Evolutionary conservation across 2,797 vertebrate genomes (phyloP).

Genomic region (Peromyscus attwateri): DNA sequence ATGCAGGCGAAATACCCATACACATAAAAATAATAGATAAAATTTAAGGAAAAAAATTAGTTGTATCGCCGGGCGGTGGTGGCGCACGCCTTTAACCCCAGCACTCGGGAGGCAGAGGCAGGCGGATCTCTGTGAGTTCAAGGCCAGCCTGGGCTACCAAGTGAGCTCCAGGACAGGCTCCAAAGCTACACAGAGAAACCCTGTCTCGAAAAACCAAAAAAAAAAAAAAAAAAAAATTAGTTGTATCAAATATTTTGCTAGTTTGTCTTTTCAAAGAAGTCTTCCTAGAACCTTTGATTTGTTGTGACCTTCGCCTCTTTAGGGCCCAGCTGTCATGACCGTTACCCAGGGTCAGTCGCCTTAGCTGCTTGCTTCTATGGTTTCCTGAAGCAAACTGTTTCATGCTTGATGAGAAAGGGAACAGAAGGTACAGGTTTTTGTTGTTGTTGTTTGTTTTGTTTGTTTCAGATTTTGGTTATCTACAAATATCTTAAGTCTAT

Average conservation of each 20-base stretch:
- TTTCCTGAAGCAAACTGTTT: neutral
- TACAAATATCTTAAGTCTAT: neutral
- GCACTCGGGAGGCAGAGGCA: no score
- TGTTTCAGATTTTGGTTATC: neutral
- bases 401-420: neutral
- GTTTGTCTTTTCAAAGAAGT: constrained; percentile 4
- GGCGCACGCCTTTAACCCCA: no score
- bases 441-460: neutral
- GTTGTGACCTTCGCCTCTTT: neutral
- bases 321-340: neutral
- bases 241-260: constrained; percentile 21
- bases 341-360: neutral
- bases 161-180: no score
- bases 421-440: neutral
- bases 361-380: neutral
- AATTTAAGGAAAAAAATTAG: neutral
- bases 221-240: no score
- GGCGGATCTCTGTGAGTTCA: no score
- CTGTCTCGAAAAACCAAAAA: no score
- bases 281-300: neutral
- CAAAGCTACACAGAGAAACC: no score
- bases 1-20: neutral
- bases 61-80: no score
- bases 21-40: neutral
- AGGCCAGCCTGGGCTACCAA: no score